These are phyloP conservation scores for Sebastes melanostomus DNA, from an alignment of 2,797 vertebrate genomes.

Conservation along the genomic window DNA sequence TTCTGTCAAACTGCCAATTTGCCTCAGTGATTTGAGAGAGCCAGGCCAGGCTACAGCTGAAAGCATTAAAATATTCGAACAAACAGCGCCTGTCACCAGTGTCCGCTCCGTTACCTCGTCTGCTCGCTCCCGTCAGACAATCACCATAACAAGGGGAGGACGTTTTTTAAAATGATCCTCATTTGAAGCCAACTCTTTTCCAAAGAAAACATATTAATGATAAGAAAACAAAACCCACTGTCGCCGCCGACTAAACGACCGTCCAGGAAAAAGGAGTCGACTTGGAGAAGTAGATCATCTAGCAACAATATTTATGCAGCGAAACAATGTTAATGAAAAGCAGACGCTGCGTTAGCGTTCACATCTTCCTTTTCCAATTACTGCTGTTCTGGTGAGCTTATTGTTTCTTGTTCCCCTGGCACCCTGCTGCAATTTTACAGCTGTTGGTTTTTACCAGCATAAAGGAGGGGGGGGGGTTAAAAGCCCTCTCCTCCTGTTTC, in stretches of 20 bases:
- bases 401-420: conserved; percentile 72
- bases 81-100: neutral
- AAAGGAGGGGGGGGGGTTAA: neutral
- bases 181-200: neutral
- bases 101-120: conserved; percentile 2
- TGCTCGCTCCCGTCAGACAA: neutral
- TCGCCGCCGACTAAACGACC: conserved; percentile 23
- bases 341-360: conserved; percentile 60
- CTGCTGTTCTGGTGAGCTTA: conserved; percentile 65
- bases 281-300: conserved; percentile 40
- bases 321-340: conserved; percentile 69
- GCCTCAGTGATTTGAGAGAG: conserved; percentile 1
- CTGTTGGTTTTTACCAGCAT: conserved; percentile 67
- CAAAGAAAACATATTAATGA: conserved; percentile 44
- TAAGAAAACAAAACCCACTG: conserved; percentile 44
- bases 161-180: conserved; percentile 8
- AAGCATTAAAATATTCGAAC: neutral
- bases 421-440: conserved; percentile 71
- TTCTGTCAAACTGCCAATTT: conserved; percentile 31
- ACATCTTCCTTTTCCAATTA: conserved; percentile 71
- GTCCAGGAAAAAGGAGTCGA: conserved; percentile 21
- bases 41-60: conserved; percentile 5
- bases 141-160: neutral
- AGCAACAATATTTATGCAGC: conserved; percentile 69
- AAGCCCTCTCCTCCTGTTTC: conserved; percentile 35